A percentile compares a stretch with the other conserved stretches of the same genome.
Conservation (phyloP, 2,113 vertebrate genomes). For the Gulo gulo region DNA sequence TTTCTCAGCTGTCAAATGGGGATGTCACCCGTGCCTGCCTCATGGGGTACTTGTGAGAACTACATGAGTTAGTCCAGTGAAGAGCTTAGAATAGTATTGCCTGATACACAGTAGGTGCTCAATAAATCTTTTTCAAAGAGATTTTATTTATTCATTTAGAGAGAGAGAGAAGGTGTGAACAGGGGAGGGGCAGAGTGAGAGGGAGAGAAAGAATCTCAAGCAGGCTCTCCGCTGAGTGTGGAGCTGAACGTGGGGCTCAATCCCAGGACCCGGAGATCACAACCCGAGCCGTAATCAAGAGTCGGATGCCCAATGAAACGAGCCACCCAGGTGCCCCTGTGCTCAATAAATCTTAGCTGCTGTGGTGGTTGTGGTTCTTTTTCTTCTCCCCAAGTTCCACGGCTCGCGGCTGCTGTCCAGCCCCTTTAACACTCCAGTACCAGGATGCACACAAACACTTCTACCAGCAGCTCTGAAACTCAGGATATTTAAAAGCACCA, state of each 20-base stretch:
- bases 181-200: not conserved
- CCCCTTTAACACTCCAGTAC: fast-evolving
- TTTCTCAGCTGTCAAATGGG: not conserved
- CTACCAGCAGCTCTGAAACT: not conserved
- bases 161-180: not conserved
- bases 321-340: not conserved
- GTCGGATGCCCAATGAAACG: not conserved
- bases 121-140: fast-evolving
- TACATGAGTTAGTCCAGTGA: not conserved
- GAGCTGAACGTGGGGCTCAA: not conserved
- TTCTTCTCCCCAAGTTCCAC: not conserved
- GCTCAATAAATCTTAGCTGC: not conserved
- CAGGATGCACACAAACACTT: not conserved
- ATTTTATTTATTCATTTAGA: not conserved
- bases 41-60: not conserved
- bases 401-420: not conserved
- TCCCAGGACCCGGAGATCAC: not conserved
- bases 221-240: not conserved
- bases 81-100: not conserved
- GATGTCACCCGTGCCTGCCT: not conserved
- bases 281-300: not conserved
- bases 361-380: fast-evolving
- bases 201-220: not conserved
- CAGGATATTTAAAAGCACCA: not conserved
- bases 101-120: not conserved